Percentiles rank a stretch among this genome's conserved stretches.
Evolutionary conservation across 2,888 invertebrate genomes (phyloP).

Genomic region (Perizoma affinitatum): DNA sequence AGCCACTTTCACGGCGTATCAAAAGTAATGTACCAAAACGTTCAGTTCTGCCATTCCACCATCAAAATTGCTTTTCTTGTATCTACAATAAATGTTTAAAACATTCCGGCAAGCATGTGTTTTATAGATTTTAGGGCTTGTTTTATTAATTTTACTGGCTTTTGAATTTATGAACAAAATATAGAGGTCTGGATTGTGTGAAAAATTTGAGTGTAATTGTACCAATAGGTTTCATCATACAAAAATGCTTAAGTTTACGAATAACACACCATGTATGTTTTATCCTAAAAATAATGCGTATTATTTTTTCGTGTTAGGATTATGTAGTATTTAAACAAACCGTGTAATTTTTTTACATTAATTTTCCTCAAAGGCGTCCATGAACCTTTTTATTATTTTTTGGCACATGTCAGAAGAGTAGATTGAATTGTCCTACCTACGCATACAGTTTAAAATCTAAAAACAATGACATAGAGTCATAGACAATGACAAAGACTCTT

Average conservation of each 20-base stretch:
- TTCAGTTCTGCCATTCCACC: conserved; percentile 69
- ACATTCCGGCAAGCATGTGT: conserved; percentile 79
- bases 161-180: conserved; percentile 42
- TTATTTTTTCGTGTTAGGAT: no score
- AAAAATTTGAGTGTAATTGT: neutral
- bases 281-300: no score
- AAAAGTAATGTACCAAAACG: conserved; percentile 62
- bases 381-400: no score
- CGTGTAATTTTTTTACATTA: no score
- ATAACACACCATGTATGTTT: no score
- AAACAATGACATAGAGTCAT: conserved; percentile 30
- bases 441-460: no score
- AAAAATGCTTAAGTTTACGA: no score
- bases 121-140: conserved; percentile 78
- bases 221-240: neutral
- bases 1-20: conserved; percentile 47
- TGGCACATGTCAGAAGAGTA: no score
- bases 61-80: conserved; percentile 79
- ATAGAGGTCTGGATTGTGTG: neutral
- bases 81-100: conserved; percentile 80
- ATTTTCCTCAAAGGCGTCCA: no score
- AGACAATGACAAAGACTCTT: conserved; percentile 42
- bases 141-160: conserved; percentile 75
- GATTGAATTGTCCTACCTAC: no score
- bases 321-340: no score